Conservation (phyloP, 2,113 vertebrate genomes). For the Alouatta palliata region DNA sequence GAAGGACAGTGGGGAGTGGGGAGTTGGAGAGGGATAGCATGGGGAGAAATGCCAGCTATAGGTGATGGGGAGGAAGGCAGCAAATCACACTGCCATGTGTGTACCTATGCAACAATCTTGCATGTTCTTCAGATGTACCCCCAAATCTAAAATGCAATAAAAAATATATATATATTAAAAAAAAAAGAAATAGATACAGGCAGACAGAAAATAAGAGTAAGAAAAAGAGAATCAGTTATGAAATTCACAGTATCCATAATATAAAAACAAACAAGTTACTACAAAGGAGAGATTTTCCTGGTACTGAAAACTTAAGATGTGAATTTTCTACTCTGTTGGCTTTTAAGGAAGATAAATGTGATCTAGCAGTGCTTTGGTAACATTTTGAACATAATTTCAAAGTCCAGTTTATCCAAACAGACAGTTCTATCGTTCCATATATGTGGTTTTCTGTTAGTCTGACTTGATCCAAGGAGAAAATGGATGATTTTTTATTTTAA, state of each 20-base stretch:
- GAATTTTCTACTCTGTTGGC: neutral
- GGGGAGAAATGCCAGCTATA: too few relatives aligned
- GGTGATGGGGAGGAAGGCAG: too few relatives aligned
- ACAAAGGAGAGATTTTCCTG: neutral
- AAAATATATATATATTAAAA: too few relatives aligned
- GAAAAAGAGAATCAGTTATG: neutral
- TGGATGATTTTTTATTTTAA: neutral
- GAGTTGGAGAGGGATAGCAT: too few relatives aligned
- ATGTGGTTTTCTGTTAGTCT: slow-evolving; percentile 32
- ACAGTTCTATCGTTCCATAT: neutral
- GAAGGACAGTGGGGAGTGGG: too few relatives aligned
- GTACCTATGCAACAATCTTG: too few relatives aligned
- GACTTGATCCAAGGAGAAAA: slow-evolving; percentile 25
- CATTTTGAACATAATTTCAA: slow-evolving; percentile 25
- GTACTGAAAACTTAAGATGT: neutral
- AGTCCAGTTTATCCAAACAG: neutral
- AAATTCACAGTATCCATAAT: slow-evolving; percentile 4
- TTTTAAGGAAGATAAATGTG: neutral
- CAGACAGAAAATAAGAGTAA: slow-evolving; percentile 13
- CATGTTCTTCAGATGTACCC: too few relatives aligned
- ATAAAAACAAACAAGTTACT: slow-evolving; percentile 7
- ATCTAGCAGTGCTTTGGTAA: slow-evolving; percentile 5
- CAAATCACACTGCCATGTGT: too few relatives aligned
- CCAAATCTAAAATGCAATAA: too few relatives aligned
- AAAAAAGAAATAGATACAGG: neutral